Evolutionary conservation across 2,113 vertebrate species (phyloP).

Genomic region (Urocolius indicus): DNA sequence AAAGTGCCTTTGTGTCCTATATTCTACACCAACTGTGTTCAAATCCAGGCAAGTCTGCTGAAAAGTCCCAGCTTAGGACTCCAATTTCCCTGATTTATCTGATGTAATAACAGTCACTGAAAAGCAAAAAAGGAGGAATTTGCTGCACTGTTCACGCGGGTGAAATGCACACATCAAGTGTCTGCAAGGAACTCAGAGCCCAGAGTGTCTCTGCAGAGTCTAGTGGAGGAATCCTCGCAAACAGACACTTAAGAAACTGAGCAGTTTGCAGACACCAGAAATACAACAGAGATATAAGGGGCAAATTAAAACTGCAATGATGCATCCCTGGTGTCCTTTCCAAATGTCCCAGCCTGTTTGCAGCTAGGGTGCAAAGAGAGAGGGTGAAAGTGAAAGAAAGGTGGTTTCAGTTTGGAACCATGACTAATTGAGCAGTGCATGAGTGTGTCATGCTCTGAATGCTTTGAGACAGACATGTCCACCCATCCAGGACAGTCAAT

Average conservation of each 20-base stretch:
- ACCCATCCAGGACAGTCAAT: not conserved
- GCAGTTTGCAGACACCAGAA: not conserved
- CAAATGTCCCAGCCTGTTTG: not conserved
- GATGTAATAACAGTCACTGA: not conserved
- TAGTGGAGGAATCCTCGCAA: not conserved
- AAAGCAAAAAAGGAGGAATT: not conserved
- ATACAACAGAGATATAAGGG: not conserved
- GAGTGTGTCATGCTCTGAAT: not conserved
- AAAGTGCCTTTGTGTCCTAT: not conserved
- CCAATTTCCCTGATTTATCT: not conserved
- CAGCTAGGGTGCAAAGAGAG: not conserved
- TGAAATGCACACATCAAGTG: rapidly evolving
- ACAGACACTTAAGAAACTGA: not conserved
- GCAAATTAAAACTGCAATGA: not conserved
- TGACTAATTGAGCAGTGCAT: not conserved
- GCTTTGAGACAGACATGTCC: not conserved
- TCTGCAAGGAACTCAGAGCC: not conserved
- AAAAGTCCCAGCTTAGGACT: not conserved
- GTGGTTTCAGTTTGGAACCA: rapidly evolving
- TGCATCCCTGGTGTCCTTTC: rapidly evolving
- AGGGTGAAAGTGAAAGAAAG: not conserved
- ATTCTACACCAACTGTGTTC: not conserved
- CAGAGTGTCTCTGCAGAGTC: not conserved
- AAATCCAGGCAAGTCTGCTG: not conserved
- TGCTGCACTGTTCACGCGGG: not conserved